Base-by-base conservation (phyloP, 2,888 invertebrate species). In the Helicoverpa assulta region DNA sequence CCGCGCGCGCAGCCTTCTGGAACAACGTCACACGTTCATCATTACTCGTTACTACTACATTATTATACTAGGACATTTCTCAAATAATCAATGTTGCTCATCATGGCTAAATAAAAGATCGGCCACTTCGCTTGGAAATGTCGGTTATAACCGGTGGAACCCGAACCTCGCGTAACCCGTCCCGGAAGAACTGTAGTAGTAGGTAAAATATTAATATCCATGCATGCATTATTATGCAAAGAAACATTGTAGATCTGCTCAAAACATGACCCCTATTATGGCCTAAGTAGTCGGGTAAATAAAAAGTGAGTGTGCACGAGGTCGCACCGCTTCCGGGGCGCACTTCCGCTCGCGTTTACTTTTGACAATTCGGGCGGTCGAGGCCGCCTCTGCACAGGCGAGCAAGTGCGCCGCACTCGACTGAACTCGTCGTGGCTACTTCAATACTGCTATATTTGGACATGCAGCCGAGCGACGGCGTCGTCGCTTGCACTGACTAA, bases 1-100 rank as follows among this genome's bases (percentile, higher is more conserved):
- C 78, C 79, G 67, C 87, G 76, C 33, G 72, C 81, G 53, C 84
- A 83, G 2, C 80, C 86, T 80, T 83, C 74, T 26, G 26, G 26
- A 76, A 81, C 70, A 71, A 66, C 40, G 12, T 4, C 40, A 12
- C 14, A 40, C 10, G 4, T 40, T 40, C 14, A 10, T 40, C 12
- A 40, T 12, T 40, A 40, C 12, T 40, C 14, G 3, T 12, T 12
- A 40, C 33, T 26, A 26, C 26, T 26, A 26, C 26, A 26, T 26
- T 26, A 26, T 26, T 26, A 26, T 26, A 26, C 26, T 26, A 26
- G 33, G 33, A 33, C 8, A 33, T 33, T 33, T 33, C 8, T 33
- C 33, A 10, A 33, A 33, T 33, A 33, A 33, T 10, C 8, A 33
- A 33, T 33, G 8, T 33, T 33, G 33, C 33, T 33, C 33, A 33